Evolutionary conservation across 2,797 vertebrate genomes (phyloP).

Genomic region (Malacoctenus gilli): DNA sequence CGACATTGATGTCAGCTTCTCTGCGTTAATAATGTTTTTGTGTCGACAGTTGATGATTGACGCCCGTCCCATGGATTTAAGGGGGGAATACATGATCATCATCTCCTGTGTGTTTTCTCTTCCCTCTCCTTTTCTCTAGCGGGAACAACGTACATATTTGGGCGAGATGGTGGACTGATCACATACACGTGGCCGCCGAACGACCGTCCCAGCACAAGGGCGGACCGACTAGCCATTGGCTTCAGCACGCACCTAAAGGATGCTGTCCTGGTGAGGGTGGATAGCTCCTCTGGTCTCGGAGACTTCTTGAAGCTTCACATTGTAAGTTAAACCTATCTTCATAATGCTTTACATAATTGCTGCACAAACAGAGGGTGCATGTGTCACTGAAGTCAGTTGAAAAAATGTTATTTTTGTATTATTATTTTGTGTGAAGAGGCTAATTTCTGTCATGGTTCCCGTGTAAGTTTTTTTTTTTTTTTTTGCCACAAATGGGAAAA

Average conservation of each 20-base stretch:
- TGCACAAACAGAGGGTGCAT: too few relatives aligned
- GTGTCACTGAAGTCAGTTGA: too few relatives aligned
- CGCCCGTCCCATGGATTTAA: not conserved
- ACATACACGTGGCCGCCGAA: constrained; percentile 98
- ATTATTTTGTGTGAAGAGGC: too few relatives aligned
- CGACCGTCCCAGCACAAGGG: constrained; percentile 95
- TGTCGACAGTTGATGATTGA: constrained; percentile 56
- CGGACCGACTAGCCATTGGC: constrained; percentile 95
- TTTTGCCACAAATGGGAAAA: too few relatives aligned
- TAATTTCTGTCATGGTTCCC: too few relatives aligned
- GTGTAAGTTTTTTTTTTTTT: too few relatives aligned
- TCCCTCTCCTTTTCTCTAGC: constrained; percentile 74
- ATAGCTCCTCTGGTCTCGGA: constrained; percentile 95
- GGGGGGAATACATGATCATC: constrained; percentile 18
- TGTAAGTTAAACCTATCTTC: constrained; percentile 85
- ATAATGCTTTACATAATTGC: too few relatives aligned
- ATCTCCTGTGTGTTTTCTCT: constrained; percentile 22
- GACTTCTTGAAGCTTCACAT: constrained; percentile 98
- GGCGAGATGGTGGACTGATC: constrained; percentile 96
- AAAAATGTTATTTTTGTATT: too few relatives aligned
- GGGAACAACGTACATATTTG: constrained; percentile 98
- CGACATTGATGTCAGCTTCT: constrained; percentile 26
- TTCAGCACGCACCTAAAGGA: constrained; percentile 98
- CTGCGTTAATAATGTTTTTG: constrained; percentile 51
- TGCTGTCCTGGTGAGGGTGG: constrained; percentile 94